A percentile compares a stretch with the other conserved stretches of the same genome.
phyloP scores from a whole-genome alignment of 2,888 invertebrate genomes.

The Athalia rosae region DNA sequence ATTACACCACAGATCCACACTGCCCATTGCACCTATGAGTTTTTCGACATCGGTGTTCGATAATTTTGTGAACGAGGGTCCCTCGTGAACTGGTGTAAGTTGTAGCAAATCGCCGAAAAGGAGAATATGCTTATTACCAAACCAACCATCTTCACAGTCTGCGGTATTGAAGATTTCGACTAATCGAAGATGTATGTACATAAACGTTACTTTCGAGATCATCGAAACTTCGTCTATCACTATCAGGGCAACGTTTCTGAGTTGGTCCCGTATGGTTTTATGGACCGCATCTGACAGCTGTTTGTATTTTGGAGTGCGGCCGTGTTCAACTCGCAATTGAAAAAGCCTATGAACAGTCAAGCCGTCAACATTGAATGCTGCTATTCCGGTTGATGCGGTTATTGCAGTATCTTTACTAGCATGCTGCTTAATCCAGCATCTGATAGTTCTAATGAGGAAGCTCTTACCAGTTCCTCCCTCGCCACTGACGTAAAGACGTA shows the following conservation, averaged over 20 bases:
- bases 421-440: constrained; percentile 53
- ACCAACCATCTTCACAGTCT: not conserved
- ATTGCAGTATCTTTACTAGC: constrained; percentile 60
- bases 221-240: constrained; percentile 60
- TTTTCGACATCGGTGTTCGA: not conserved
- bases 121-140: not conserved
- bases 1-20: too few relatives aligned
- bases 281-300: constrained; percentile 58
- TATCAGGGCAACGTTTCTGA: constrained; percentile 58
- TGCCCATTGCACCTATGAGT: too few relatives aligned
- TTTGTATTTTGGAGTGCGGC: not conserved
- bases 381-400: constrained; percentile 64
- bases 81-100: constrained; percentile 59
- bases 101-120: constrained; percentile 56
- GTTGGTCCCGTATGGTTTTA: constrained; percentile 55
- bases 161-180: too few relatives aligned
- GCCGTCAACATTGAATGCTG: constrained; percentile 59
- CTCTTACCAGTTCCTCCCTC: constrained; percentile 61
- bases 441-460: constrained; percentile 56
- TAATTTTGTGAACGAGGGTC: constrained; percentile 56
- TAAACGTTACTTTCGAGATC: constrained; percentile 56
- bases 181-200: constrained; percentile 47
- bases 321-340: too few relatives aligned
- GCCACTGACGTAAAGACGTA: constrained; percentile 56
- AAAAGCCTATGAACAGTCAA: too few relatives aligned